These are phyloP conservation scores for Itoplectis maculator DNA, from an alignment of 2,888 invertebrate genomes.

Conservation along the genomic window DNA sequence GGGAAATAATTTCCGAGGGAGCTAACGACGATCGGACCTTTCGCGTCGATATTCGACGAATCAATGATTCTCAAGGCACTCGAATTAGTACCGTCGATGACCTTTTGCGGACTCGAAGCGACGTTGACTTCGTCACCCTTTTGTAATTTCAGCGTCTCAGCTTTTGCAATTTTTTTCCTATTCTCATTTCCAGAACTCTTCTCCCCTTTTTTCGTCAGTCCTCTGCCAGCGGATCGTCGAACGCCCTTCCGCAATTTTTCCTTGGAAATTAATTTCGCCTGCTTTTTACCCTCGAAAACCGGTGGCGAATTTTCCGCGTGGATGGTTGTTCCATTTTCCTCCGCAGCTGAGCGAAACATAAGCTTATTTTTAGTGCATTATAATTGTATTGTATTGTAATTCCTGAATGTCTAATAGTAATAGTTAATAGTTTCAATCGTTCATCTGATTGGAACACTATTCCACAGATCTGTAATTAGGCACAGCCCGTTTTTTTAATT, in stretches of 20 bases:
- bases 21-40: slow-evolving; percentile 2
- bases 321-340: background rate
- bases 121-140: background rate
- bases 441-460: no score
- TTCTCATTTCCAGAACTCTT: slow-evolving; percentile 13
- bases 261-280: background rate
- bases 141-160: background rate
- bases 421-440: background rate
- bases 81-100: no score
- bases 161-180: slow-evolving; percentile 6
- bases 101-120: slow-evolving; percentile 1
- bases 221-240: background rate
- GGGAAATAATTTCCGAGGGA: background rate
- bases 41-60: background rate
- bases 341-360: background rate
- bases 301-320: background rate
- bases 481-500: no score
- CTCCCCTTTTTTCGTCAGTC: background rate
- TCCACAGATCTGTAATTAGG: no score
- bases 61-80: background rate
- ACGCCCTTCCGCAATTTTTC: slow-evolving; percentile 15
- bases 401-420: no score
- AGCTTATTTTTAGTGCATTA: no score
- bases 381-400: no score
- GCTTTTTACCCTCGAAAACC: background rate